A percentile compares a stretch with the other conserved stretches of the same genome.
Conservation (phyloP, 2,888 invertebrate species). For the Parochlus steinenii region DNA sequence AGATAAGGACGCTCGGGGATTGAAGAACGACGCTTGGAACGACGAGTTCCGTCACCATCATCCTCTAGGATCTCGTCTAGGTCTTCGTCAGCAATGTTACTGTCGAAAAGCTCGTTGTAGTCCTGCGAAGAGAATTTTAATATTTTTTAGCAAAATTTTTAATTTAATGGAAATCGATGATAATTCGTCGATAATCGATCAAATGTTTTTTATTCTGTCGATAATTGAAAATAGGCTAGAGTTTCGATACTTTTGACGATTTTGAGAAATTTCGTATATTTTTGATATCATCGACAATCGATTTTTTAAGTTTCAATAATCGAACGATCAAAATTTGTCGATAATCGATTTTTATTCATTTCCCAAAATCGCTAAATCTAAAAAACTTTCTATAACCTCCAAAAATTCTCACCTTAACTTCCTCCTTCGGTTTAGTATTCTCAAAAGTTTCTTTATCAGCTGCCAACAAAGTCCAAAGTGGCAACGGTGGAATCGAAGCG, state of each 20-base stretch:
- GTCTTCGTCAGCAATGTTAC: constrained; percentile 59
- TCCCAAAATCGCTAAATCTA: not conserved
- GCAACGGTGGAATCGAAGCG: constrained; percentile 93
- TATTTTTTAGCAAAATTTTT: constrained; percentile 2
- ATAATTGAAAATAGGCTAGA: too few species aligned
- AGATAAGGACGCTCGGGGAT: constrained; percentile 57
- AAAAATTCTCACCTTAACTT: constrained; percentile 31
- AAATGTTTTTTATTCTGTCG: too few species aligned
- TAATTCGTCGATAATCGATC: too few species aligned
- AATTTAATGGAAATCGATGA: too few species aligned
- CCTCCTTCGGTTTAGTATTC: constrained; percentile 31
- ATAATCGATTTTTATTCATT: too few species aligned
- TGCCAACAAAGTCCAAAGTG: constrained; percentile 86
- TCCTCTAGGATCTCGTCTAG: constrained; percentile 64
- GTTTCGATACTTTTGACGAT: too few species aligned
- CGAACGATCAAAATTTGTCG: too few species aligned
- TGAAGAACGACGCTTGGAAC: constrained; percentile 47
- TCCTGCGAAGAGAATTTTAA: constrained; percentile 33
- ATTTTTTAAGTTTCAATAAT: not conserved
- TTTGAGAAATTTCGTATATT: constrained; percentile 6
- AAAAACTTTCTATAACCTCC: constrained; percentile 14
- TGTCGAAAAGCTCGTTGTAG: constrained; percentile 83
- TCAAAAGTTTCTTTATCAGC: constrained; percentile 77
- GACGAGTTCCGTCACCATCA: constrained; percentile 44
- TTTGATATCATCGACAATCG: constrained; percentile 10